phyloP scores from a whole-genome alignment of 2,113 vertebrate species.

The Hoplias malabaricus region DNA sequence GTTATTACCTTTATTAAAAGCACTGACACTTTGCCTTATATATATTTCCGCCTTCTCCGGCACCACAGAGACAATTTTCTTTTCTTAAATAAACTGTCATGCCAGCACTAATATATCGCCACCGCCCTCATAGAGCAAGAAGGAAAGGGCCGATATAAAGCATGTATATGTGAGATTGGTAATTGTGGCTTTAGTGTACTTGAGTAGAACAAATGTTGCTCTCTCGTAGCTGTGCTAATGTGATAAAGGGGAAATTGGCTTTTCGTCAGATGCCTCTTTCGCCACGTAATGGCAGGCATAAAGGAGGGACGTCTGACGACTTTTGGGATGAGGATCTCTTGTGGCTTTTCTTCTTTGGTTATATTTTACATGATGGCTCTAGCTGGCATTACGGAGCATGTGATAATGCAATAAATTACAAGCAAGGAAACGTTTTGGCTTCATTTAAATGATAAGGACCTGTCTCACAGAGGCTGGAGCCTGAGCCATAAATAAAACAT shows the following conservation, averaged over 20 bases:
- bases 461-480: constrained; percentile 57
- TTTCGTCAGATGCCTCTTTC: constrained; percentile 90
- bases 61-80: constrained; percentile 99
- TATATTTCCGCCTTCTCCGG: constrained; percentile 88
- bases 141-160: constrained; percentile 97
- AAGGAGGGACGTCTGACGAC: constrained; percentile 60
- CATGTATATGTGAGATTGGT: constrained; percentile 99
- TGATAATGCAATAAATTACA: constrained; percentile 91
- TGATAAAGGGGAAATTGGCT: constrained; percentile 98
- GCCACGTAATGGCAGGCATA: constrained; percentile 74
- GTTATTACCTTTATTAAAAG: constrained; percentile 97
- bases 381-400: constrained; percentile 82
- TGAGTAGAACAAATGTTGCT: constrained; percentile 99
- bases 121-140: constrained; percentile 87
- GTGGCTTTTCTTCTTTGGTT: constrained; percentile 65
- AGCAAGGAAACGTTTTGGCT: constrained; percentile 83
- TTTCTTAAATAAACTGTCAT: constrained; percentile 99
- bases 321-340: constrained; percentile 69
- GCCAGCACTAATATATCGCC: constrained; percentile 99
- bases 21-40: constrained; percentile 91
- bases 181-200: constrained; percentile 99
- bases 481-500: constrained; percentile 61
- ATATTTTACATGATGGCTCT: constrained; percentile 81
- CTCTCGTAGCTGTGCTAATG: constrained; percentile 95
- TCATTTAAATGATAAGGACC: constrained; percentile 93